Conservation (phyloP, 2,113 vertebrate species). For the Capreolus pygargus region DNA sequence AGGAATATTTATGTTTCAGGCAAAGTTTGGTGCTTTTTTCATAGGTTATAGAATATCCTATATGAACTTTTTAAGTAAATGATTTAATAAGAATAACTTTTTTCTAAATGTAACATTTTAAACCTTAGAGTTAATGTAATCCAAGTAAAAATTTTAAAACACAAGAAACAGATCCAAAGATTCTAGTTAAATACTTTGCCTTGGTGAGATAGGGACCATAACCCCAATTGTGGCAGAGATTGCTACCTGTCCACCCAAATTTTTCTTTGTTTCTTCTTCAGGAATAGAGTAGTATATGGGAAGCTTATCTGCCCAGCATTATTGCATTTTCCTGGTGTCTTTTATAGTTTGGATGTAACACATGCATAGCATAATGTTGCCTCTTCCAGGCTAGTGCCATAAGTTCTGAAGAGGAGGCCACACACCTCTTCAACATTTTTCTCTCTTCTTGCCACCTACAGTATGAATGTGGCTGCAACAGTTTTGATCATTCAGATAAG, state of each 20-base stretch:
- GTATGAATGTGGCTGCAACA: neutral
- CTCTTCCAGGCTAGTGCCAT: neutral
- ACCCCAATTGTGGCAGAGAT: neutral
- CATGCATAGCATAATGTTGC: neutral
- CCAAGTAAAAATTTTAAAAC: neutral
- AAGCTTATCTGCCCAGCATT: neutral
- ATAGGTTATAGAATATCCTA: neutral
- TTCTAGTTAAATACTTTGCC: conserved; percentile 21
- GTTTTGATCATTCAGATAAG: neutral
- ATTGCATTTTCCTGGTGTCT: neutral
- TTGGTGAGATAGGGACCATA: neutral
- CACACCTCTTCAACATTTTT: neutral
- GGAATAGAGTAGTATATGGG: neutral
- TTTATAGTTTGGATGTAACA: neutral
- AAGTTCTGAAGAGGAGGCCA: neutral
- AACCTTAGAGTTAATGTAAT: neutral
- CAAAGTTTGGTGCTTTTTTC: neutral
- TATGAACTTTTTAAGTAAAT: conserved; percentile 6
- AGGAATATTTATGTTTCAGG: neutral
- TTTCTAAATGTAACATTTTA: neutral
- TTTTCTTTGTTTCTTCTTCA: neutral
- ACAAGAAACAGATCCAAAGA: neutral
- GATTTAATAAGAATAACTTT: conserved; percentile 4
- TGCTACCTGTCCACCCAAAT: neutral
- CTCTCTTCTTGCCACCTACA: neutral